Percentiles rank a stretch among this genome's conserved stretches.
Evolutionary conservation across 2,888 invertebrate genomes (phyloP).

Genomic region (Tortrix viridana): DNA sequence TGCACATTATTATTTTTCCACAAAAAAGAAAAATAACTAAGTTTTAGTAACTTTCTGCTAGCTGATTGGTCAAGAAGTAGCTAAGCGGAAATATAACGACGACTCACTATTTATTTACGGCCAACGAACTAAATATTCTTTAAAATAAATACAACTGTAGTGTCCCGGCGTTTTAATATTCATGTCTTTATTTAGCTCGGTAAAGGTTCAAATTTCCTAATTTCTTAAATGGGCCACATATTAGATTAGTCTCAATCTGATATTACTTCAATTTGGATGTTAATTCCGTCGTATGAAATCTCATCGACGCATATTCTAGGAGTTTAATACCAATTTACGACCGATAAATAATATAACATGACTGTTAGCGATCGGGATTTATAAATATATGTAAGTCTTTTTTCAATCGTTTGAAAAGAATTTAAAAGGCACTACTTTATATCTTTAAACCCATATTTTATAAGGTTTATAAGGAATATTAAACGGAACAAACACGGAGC

Average conservation of each 20-base stretch:
- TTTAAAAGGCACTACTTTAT: neutral
- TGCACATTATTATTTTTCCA: too few species aligned
- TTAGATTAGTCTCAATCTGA: conserved; percentile 56
- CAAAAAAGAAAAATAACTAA: too few species aligned
- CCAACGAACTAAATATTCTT: conserved; percentile 5
- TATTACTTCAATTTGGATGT: conserved; percentile 66
- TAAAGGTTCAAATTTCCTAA: conserved; percentile 25
- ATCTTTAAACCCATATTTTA: neutral
- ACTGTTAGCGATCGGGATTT: conserved; percentile 52
- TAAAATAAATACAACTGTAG: conserved; percentile 14
- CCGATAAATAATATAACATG: conserved; percentile 61
- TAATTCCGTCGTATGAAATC: conserved; percentile 63
- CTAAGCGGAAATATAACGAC: too few species aligned
- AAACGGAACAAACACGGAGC: too few species aligned
- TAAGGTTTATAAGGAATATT: neutral
- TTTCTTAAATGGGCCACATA: conserved; percentile 45
- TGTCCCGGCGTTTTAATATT: conserved; percentile 1
- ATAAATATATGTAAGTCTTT: conserved; percentile 44
- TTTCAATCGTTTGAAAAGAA: neutral
- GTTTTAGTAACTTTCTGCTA: too few species aligned
- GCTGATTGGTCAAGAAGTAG: too few species aligned
- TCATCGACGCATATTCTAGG: conserved; percentile 64
- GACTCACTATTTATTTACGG: too few species aligned
- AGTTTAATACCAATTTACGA: conserved; percentile 66
- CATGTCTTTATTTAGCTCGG: conserved; percentile 13